Percentiles rank a stretch among this genome's conserved stretches.
These are phyloP conservation scores for Spicauda simplicius DNA, from an alignment of 2,888 invertebrate species.

Conservation along the genomic window DNA sequence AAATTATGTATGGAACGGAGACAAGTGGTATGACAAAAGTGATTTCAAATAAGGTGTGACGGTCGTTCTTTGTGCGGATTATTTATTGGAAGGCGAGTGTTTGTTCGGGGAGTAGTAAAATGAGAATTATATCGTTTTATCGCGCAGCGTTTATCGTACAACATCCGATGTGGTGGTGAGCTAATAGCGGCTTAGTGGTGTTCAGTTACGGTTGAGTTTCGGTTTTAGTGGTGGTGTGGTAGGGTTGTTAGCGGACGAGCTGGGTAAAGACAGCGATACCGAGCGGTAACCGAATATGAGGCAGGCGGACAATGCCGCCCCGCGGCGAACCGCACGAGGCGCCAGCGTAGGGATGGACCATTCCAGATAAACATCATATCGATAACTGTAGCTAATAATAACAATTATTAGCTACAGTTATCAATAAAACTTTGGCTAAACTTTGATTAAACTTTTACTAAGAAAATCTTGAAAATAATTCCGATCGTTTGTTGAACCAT, in stretches of 20 bases:
- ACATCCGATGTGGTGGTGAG: neutral
- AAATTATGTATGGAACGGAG: conserved; percentile 44
- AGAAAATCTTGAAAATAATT: too few species aligned
- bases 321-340: conserved; percentile 73
- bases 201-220: conserved; percentile 45
- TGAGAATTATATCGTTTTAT: conserved; percentile 73
- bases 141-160: conserved; percentile 44
- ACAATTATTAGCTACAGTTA: too few species aligned
- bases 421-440: too few species aligned
- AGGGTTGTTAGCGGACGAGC: conserved; percentile 52
- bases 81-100: conserved; percentile 73
- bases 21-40: conserved; percentile 63
- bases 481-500: too few species aligned
- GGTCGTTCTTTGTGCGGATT: conserved; percentile 69
- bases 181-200: conserved; percentile 39
- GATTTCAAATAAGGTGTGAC: conserved; percentile 77
- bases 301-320: conserved; percentile 78
- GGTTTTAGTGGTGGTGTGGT: conserved; percentile 38
- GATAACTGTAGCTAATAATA: too few species aligned
- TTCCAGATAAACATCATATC: too few species aligned
- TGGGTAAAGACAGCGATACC: conserved; percentile 67
- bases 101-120: conserved; percentile 77
- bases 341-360: conserved; percentile 65
- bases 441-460: too few species aligned
- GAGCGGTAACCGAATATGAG: conserved; percentile 83